Percentiles rank a stretch among this genome's conserved stretches.
phyloP scores from a whole-genome alignment of 2,113 vertebrate genomes.

The Malurus alboscapulatus region DNA sequence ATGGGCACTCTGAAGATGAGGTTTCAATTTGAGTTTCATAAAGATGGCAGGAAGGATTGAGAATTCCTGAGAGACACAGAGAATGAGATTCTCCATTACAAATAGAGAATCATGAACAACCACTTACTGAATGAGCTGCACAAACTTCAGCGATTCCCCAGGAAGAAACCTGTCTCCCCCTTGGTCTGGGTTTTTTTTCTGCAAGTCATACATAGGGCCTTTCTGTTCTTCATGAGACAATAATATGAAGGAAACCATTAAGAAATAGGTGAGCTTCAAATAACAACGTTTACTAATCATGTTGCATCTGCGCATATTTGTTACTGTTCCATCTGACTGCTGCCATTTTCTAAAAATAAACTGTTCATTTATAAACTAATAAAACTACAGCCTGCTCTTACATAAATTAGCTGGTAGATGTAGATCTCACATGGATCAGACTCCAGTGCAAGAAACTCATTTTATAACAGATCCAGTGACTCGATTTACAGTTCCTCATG shows the following conservation, averaged over 20 bases:
- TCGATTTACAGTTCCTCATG: neutral
- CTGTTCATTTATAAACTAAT: neutral
- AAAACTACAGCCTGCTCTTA: neutral
- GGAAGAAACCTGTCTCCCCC: neutral
- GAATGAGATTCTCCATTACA: neutral
- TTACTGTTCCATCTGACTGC: neutral
- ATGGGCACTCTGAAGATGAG: neutral
- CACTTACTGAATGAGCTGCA: neutral
- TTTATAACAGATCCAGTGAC: neutral
- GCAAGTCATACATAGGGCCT: accelerated
- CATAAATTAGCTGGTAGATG: neutral
- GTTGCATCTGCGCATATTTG: neutral
- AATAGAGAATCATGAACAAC: neutral
- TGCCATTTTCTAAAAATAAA: neutral
- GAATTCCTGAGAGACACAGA: neutral
- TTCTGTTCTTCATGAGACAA: neutral
- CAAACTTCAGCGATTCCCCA: neutral
- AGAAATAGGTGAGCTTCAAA: neutral
- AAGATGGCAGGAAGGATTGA: neutral
- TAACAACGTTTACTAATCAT: neutral
- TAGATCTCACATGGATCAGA: neutral
- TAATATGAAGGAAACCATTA: neutral
- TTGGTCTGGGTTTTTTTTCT: neutral
- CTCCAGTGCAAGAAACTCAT: neutral
- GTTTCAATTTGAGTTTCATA: neutral